Conservation (phyloP, 2,888 invertebrate species). For the Caenorhabditis sulstoni region DNA sequence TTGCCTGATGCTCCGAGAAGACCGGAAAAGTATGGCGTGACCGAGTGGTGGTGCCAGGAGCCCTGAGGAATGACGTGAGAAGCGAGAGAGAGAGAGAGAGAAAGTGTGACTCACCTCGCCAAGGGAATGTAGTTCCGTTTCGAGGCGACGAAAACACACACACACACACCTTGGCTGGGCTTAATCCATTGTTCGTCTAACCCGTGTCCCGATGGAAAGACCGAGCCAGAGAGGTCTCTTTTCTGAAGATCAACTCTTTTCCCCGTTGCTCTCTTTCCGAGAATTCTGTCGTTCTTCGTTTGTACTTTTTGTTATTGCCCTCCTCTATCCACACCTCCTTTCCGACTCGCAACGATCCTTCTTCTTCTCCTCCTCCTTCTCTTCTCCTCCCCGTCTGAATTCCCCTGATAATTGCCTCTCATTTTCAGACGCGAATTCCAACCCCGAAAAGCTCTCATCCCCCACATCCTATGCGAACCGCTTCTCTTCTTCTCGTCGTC, state of each 20-base stretch:
- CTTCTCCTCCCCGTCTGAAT: neutral
- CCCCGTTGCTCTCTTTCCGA: conserved; percentile 18
- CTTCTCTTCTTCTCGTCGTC: conserved; percentile 27
- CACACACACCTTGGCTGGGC: neutral
- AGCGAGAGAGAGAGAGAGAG: too few species aligned
- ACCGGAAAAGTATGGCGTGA: conserved; percentile 51
- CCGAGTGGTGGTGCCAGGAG: conserved; percentile 24
- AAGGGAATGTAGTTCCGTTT: conserved; percentile 29
- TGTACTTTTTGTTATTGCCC: too few species aligned
- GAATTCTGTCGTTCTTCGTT: too few species aligned
- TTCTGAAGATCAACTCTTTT: conserved; percentile 28
- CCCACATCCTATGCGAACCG: conserved; percentile 51
- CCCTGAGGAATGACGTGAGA: conserved; percentile 26
- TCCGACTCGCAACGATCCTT: too few species aligned
- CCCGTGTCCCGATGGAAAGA: too few species aligned
- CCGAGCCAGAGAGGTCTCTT: too few species aligned
- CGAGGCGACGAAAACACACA: neutral
- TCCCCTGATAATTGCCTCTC: conserved; percentile 1
- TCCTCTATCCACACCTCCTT: too few species aligned
- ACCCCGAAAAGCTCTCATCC: conserved; percentile 35
- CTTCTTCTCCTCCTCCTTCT: too few species aligned
- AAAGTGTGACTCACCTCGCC: conserved; percentile 23
- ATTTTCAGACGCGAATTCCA: conserved; percentile 48
- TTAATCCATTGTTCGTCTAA: neutral
- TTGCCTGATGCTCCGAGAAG: conserved; percentile 8